Evolutionary conservation across 2,113 vertebrate genomes (phyloP).

Genomic region (Ornithorhynchus anatinus): DNA sequence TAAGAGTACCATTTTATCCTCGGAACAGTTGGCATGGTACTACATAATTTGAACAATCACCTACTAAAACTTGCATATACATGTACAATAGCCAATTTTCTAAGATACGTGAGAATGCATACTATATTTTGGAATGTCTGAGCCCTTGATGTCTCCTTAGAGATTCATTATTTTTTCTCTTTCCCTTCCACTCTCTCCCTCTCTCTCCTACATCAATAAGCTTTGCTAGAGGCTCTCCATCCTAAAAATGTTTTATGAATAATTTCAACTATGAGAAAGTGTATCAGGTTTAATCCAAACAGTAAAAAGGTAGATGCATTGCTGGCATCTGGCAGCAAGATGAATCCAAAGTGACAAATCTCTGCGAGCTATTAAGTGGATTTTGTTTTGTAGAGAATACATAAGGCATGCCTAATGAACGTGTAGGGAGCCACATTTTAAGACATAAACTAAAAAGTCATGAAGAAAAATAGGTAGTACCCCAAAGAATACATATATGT

Average conservation of each 20-base stretch:
- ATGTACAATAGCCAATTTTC: constrained; percentile 27
- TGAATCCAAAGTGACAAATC: constrained; percentile 42
- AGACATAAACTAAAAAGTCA: constrained; percentile 31
- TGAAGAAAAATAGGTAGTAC: constrained; percentile 8
- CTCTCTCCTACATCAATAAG: background rate
- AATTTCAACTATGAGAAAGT: constrained; percentile 32
- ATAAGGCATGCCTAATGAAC: constrained; percentile 19
- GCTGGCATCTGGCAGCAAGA: constrained; percentile 32
- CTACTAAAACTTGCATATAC: constrained; percentile 35
- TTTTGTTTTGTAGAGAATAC: constrained; percentile 27
- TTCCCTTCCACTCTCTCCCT: background rate
- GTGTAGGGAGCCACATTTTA: constrained; percentile 14
- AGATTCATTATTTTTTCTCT: background rate
- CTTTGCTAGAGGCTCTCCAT: constrained; percentile 19
- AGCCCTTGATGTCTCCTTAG: background rate
- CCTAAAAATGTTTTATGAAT: constrained; percentile 18
- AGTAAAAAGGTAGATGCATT: constrained; percentile 17
- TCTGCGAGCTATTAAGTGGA: constrained; percentile 34
- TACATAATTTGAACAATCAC: constrained; percentile 29
- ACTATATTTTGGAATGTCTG: constrained; percentile 14
- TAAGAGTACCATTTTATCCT: constrained; percentile 10
- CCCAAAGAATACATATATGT: constrained; percentile 22
- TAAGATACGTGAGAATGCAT: constrained; percentile 4
- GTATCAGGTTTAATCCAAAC: constrained; percentile 44
- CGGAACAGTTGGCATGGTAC: constrained; percentile 23